phyloP scores from a whole-genome alignment of 2,113 vertebrate genomes.

The Stictonetta naevosa region DNA sequence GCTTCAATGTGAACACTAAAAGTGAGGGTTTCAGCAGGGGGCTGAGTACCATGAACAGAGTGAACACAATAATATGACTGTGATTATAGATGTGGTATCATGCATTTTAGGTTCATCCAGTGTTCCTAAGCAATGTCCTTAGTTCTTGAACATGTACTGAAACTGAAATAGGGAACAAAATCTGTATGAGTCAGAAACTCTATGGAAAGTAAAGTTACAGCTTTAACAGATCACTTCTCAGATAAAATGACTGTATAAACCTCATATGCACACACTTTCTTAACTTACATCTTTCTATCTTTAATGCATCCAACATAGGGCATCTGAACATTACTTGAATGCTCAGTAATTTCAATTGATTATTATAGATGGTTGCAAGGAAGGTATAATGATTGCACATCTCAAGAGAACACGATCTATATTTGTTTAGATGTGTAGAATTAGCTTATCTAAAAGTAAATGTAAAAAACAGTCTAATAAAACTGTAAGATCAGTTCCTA shows the following conservation, averaged over 20 bases:
- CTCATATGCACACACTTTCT: background rate
- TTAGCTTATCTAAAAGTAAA: slow-evolving; percentile 27
- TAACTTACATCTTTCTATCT: background rate
- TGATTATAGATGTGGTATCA: background rate
- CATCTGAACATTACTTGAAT: background rate
- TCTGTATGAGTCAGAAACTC: background rate
- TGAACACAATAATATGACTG: background rate
- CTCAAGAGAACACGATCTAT: background rate
- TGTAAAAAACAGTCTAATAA: slow-evolving; percentile 37
- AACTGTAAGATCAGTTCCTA: slow-evolving; percentile 33
- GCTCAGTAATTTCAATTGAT: slow-evolving; percentile 18
- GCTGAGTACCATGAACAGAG: background rate
- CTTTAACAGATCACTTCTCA: background rate
- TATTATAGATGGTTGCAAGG: background rate
- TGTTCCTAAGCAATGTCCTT: background rate
- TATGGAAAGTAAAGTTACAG: background rate
- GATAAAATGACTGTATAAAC: background rate
- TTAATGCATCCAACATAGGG: background rate
- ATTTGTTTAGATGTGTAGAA: slow-evolving; percentile 12
- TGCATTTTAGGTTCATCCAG: background rate
- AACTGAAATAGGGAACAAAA: background rate
- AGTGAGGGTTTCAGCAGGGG: background rate
- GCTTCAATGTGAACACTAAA: background rate
- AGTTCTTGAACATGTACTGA: background rate
- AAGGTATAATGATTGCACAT: background rate